Conservation (phyloP, 2,113 vertebrate genomes). For the Pollimyrus isidori region DNA sequence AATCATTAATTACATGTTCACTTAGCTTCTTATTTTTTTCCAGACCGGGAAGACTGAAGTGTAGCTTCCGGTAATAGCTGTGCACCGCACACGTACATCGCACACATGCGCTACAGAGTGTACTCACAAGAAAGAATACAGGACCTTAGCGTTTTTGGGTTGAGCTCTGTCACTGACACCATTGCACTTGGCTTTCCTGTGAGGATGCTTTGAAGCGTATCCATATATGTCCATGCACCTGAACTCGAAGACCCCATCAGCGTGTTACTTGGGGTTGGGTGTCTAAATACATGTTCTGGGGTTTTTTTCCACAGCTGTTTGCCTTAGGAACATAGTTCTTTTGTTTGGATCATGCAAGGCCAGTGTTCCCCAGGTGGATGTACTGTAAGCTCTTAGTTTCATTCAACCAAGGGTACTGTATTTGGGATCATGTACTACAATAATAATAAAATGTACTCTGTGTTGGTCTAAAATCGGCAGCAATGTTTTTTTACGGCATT, state of each 20-base stretch:
- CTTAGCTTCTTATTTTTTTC: neutral
- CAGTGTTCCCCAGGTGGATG: slow-evolving; percentile 28
- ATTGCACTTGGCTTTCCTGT: neutral
- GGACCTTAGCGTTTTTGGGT: neutral
- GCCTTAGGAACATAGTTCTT: slow-evolving; percentile 24
- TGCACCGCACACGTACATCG: neutral
- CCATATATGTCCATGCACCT: slow-evolving; percentile 21
- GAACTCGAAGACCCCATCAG: neutral
- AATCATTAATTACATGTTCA: neutral
- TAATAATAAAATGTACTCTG: slow-evolving; percentile 27
- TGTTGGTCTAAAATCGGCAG: slow-evolving; percentile 33
- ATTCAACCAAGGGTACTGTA: slow-evolving; percentile 37
- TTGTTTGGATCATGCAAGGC: slow-evolving; percentile 16
- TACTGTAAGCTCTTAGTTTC: slow-evolving; percentile 32
- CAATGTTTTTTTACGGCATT: slow-evolving; percentile 31
- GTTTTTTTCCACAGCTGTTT: slow-evolving; percentile 25
- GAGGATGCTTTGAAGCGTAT: slow-evolving; percentile 9
- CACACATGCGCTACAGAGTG: neutral
- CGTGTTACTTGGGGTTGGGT: neutral
- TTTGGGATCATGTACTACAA: slow-evolving; percentile 30
- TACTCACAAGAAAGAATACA: neutral
- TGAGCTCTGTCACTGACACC: neutral
- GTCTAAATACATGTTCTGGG: slow-evolving; percentile 30
- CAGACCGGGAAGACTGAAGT: neutral
- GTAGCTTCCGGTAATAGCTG: neutral